Conservation (phyloP, 2,113 vertebrate species). For the Pseudois nayaur region DNA sequence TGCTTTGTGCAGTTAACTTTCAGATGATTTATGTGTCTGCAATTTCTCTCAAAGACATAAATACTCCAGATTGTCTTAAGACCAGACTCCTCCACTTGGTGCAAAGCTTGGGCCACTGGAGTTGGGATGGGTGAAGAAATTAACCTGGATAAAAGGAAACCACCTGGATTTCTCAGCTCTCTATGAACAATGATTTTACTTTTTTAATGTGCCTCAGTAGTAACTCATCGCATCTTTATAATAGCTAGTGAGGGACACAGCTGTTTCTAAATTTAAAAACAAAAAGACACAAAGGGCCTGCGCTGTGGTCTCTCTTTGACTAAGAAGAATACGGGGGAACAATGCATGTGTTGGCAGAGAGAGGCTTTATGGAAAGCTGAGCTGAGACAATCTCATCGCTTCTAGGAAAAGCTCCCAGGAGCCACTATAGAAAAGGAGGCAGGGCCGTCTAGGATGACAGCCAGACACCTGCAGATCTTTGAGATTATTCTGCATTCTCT, state of each 20-base stretch:
- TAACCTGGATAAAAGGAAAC: not conserved
- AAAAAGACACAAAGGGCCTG: constrained; percentile 10
- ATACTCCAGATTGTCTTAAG: not conserved
- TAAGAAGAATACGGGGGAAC: not conserved
- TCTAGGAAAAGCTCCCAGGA: constrained; percentile 2
- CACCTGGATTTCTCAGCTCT: constrained; percentile 14
- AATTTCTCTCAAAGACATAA: not conserved
- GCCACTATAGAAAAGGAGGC: not conserved
- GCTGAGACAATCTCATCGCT: not conserved
- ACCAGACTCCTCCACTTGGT: not conserved
- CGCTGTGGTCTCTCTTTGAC: not conserved
- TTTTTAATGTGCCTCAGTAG: not conserved
- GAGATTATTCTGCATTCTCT: not conserved
- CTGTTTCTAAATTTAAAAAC: constrained; percentile 15
- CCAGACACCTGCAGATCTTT: not conserved
- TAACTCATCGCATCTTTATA: not conserved
- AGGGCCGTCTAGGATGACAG: not conserved
- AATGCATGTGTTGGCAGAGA: not conserved
- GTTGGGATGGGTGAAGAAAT: not conserved
- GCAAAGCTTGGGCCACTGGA: not conserved
- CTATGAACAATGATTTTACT: not conserved
- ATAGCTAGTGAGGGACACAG: not conserved
- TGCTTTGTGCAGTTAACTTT: not conserved
- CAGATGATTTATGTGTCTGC: not conserved
- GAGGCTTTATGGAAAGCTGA: not conserved